phyloP scores from a whole-genome alignment of 2,797 vertebrate species.

The Chelmon rostratus region DNA sequence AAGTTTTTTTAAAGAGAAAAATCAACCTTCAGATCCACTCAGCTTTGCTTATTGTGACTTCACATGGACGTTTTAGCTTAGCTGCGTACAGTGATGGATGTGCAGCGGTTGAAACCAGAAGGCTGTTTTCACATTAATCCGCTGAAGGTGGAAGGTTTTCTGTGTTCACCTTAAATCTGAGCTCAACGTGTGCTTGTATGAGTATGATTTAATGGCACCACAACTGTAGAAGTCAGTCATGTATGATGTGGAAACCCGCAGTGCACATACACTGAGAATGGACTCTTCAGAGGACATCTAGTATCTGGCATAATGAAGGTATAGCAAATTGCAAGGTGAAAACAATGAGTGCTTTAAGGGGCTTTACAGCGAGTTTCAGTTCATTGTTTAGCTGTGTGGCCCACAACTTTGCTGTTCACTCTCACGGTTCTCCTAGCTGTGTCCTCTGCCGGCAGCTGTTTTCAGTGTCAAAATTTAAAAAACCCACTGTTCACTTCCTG shows the following conservation, averaged over 20 bases:
- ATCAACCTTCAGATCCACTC: neutral
- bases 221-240: neutral
- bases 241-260: neutral
- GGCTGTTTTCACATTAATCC: neutral
- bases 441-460: neutral
- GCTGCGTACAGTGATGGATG: neutral
- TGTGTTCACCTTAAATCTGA: too few relatives aligned
- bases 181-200: neutral
- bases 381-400: neutral
- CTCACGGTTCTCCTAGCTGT: too few relatives aligned
- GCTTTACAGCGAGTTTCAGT: neutral
- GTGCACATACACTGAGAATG: too few relatives aligned
- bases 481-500: neutral
- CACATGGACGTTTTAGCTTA: neutral
- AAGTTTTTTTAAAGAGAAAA: neutral
- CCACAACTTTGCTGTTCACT: neutral
- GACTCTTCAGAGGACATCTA: neutral
- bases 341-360: neutral
- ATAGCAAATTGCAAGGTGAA: neutral
- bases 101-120: neutral
- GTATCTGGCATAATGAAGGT: neutral
- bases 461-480: neutral
- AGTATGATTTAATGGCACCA: neutral
- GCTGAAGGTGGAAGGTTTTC: too few relatives aligned
- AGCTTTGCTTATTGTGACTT: neutral